These are phyloP conservation scores for Athene cunicularia DNA, from an alignment of 2,113 vertebrate species.

Conservation along the genomic window DNA sequence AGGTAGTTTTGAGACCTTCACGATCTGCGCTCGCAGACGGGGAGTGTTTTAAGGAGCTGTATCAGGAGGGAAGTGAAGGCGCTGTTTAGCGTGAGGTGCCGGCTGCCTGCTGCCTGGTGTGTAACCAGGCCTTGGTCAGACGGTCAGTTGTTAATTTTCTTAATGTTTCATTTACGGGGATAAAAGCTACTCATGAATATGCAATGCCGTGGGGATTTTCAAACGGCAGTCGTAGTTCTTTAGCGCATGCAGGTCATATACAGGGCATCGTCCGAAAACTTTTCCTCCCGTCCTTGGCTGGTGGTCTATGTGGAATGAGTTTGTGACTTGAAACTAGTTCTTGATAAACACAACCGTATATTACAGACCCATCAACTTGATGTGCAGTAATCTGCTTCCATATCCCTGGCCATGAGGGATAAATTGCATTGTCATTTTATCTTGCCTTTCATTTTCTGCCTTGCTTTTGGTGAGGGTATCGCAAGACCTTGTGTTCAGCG, in stretches of 20 bases:
- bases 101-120: neutral
- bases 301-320: neutral
- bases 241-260: neutral
- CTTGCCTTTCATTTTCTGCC: neutral
- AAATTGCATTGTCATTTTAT: neutral
- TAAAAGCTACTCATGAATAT: neutral
- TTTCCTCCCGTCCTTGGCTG: neutral
- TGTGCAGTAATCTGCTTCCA: neutral
- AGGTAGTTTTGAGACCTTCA: neutral
- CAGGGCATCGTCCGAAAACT: neutral
- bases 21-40: fast-evolving
- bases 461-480: neutral
- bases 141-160: neutral
- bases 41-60: neutral
- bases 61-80: neutral
- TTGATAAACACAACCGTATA: neutral
- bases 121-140: neutral
- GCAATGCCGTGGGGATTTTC: neutral
- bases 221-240: neutral
- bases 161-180: neutral
- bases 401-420: neutral
- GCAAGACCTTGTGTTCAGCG: neutral
- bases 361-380: neutral
- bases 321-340: neutral
- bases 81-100: neutral